Evolutionary conservation across 2,888 invertebrate species (phyloP).

Genomic region (Alitta virens): DNA sequence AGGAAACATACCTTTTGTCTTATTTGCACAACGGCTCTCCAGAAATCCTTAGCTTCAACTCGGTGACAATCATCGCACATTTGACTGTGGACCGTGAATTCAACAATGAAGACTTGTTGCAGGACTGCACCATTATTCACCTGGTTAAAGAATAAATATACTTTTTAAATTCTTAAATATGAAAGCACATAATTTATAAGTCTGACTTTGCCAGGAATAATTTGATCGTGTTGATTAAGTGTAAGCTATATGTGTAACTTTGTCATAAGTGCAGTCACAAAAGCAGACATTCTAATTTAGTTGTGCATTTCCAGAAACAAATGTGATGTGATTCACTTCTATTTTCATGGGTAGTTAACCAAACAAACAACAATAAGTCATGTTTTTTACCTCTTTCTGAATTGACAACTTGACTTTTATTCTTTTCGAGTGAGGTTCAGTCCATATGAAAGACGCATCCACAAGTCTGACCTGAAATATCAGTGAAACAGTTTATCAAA

Average conservation of each 20-base stretch:
- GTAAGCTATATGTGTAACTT: too few relatives aligned
- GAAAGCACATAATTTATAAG: neutral
- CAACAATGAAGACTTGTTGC: conserved; percentile 93
- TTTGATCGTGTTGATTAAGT: neutral
- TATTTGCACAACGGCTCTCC: conserved; percentile 78
- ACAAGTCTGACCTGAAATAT: conserved; percentile 84
- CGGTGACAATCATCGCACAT: conserved; percentile 98
- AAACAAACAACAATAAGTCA: too few relatives aligned
- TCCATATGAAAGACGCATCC: conserved; percentile 98
- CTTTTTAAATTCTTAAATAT: neutral
- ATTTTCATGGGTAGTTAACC: too few relatives aligned
- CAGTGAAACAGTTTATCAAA: too few relatives aligned
- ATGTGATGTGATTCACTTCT: too few relatives aligned
- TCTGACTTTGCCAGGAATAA: neutral
- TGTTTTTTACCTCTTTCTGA: conserved; percentile 85
- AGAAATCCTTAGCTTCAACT: conserved; percentile 94
- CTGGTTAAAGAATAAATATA: too few relatives aligned
- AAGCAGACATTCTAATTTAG: too few relatives aligned
- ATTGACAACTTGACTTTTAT: conserved; percentile 88
- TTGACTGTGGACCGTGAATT: conserved; percentile 85
- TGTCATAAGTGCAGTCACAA: too few relatives aligned
- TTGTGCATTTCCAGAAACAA: too few relatives aligned
- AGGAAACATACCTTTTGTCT: conserved; percentile 61
- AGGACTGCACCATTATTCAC: conserved; percentile 83
- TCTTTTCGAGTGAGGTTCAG: conserved; percentile 96